These are phyloP conservation scores for Apamea anceps DNA, from an alignment of 2,888 invertebrate species.

Conservation along the genomic window DNA sequence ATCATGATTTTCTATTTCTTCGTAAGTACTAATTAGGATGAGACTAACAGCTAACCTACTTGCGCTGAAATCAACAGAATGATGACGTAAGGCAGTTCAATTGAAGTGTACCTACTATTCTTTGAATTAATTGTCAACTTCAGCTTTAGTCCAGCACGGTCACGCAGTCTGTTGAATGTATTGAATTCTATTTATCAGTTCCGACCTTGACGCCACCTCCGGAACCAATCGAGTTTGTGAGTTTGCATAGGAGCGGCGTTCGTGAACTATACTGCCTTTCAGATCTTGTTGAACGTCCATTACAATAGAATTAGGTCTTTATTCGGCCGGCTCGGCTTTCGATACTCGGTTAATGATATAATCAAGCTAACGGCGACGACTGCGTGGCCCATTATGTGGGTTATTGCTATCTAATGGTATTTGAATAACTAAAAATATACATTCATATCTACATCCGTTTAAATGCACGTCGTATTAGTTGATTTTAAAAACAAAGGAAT, in stretches of 20 bases:
- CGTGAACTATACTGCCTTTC: constrained; percentile 67
- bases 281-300: constrained; percentile 58
- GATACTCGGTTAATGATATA: constrained; percentile 63
- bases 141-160: constrained; percentile 70
- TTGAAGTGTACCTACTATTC: constrained; percentile 66
- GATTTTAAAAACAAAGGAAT: constrained; percentile 48
- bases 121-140: constrained; percentile 77
- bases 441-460: constrained; percentile 63
- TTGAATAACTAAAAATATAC: constrained; percentile 57
- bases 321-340: constrained; percentile 52
- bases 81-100: constrained; percentile 66
- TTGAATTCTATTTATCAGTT: constrained; percentile 82
- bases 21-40: constrained; percentile 55
- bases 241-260: constrained; percentile 78
- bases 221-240: constrained; percentile 80
- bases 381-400: constrained; percentile 54
- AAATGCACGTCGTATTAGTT: constrained; percentile 49
- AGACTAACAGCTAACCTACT: constrained; percentile 56
- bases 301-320: constrained; percentile 59
- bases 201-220: constrained; percentile 82
- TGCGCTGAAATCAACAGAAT: constrained; percentile 56
- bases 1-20: constrained; percentile 60
- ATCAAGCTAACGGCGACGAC: constrained; percentile 56
- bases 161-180: constrained; percentile 76
- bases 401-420: constrained; percentile 54